phyloP scores from a whole-genome alignment of 2,113 vertebrate genomes.

The Labeo rohita region DNA sequence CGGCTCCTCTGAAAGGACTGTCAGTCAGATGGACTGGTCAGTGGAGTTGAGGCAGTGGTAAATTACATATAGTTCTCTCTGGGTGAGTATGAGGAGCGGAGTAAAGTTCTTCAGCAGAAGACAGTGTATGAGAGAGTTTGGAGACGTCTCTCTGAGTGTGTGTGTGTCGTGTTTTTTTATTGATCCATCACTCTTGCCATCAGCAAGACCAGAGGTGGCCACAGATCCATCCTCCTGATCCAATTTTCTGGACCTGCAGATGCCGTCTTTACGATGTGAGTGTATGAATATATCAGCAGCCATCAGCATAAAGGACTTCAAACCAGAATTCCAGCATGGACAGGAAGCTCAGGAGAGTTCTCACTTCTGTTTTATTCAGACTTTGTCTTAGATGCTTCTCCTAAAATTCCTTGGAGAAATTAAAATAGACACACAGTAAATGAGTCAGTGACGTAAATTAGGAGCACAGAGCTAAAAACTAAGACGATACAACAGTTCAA shows the following conservation, averaged over 20 bases:
- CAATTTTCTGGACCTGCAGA: constrained; percentile 90
- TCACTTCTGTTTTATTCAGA: background rate
- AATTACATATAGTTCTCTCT: background rate
- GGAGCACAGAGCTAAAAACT: background rate
- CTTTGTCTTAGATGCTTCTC: background rate
- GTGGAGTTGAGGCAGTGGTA: background rate
- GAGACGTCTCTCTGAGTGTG: constrained; percentile 73
- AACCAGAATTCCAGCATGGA: background rate
- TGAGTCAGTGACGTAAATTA: background rate
- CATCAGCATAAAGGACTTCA: constrained; percentile 35
- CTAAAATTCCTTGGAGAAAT: background rate
- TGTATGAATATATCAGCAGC: constrained; percentile 66
- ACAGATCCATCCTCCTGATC: constrained; percentile 87
- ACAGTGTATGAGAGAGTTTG: constrained; percentile 71
- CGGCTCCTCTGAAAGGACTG: background rate
- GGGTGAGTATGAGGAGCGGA: background rate
- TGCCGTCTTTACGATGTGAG: constrained; percentile 79
- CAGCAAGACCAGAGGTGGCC: constrained; percentile 81
- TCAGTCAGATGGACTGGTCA: constrained; percentile 1
- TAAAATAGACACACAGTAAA: background rate
- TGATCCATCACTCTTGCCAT: constrained; percentile 88
- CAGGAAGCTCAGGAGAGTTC: background rate
- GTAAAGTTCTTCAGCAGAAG: constrained; percentile 36
- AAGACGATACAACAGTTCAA: background rate
- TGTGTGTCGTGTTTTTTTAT: constrained; percentile 82